Evolutionary conservation across 2,888 invertebrate genomes (phyloP).

Genomic region (Folsomia manolachei): DNA sequence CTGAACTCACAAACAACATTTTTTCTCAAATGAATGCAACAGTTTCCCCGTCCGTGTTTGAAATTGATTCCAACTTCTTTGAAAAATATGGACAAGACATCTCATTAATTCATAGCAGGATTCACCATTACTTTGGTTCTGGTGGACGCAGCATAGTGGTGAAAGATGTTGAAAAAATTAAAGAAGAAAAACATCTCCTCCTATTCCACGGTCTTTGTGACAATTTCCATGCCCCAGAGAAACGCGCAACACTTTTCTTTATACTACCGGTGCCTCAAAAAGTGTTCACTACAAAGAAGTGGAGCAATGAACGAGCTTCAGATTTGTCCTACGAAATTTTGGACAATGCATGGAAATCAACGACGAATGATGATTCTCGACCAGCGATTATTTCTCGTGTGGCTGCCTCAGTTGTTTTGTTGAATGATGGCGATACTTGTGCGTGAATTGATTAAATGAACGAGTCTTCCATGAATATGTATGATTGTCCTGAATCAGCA

Average conservation of each 20-base stretch:
- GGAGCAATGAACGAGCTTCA: constrained; percentile 29
- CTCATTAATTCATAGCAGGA: constrained; percentile 31
- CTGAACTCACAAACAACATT: constrained; percentile 26
- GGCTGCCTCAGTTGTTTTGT: constrained; percentile 35
- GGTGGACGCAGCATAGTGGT: constrained; percentile 37
- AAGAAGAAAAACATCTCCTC: constrained; percentile 29
- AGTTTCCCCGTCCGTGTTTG: constrained; percentile 1
- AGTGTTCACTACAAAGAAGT: constrained; percentile 22
- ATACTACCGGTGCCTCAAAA: constrained; percentile 33
- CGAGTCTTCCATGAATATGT: no score
- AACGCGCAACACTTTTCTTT: constrained; percentile 42
- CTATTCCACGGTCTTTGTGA: constrained; percentile 48
- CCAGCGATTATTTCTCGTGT: constrained; percentile 45
- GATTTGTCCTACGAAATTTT: constrained; percentile 34
- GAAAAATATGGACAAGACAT: constrained; percentile 15
- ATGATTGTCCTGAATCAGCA: no score
- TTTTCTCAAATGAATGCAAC: constrained; percentile 21
- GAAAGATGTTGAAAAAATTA: constrained; percentile 33
- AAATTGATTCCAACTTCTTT: constrained; percentile 23
- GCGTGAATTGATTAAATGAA: no score
- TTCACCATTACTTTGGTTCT: constrained; percentile 37
- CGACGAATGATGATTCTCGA: constrained; percentile 32
- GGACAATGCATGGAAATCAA: constrained; percentile 28
- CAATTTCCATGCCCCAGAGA: constrained; percentile 40
- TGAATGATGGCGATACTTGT: constrained; percentile 41